Evolutionary conservation across 2,888 invertebrate genomes (phyloP), one percentile per base, ranked within the genome.

Genomic region (Acronicta aceris): DNA sequence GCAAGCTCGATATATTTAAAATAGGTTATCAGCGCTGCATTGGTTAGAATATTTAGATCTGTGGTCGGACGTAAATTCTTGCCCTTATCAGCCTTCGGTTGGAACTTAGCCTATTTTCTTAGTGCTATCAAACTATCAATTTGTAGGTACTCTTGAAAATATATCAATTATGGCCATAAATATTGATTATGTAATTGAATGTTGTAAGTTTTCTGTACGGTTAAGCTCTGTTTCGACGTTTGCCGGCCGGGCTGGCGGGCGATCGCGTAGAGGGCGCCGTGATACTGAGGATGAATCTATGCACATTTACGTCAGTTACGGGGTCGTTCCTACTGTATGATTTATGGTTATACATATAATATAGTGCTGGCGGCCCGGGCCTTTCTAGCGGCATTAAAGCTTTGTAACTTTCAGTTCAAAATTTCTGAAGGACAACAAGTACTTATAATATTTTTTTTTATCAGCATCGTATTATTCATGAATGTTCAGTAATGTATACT

Each of bases 71-170:
- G 64, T 70, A 70, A 65, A 68, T 78, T 71, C 59, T 59, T 61
- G 53, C 56, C 47, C 59, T 76, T 76, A 76, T 76, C 76, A 72
- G 63, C 56, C 57, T 72, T 59, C 73, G 60, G 69, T 65, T 66
- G 64, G 59, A 76, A 79, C 60, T 60, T 78, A 76, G 69, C 76
- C 79, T 76, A 78, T 78, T 76, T 76, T 58, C 65, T 55, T 45
- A 59, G 40, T 54, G 48, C 10, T 63, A 63, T 46, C 46, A 65
- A 71, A 61, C 33, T 71, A 50, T 40, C 21, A 58, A 60, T 58
- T 62, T 51, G 52, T 58, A 53, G 17, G 40, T 38, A 38, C 38
- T 38, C 60, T 43, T 51, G 38, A 8, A 48, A 66, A 48, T 65
- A 65, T 72, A 65, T 52, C 17, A 21, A 50, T 53, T 60, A 45